Percentiles rank a stretch among this genome's conserved stretches.
These are phyloP conservation scores for Leuciscus idus DNA, from an alignment of 2,113 vertebrate species.

Conservation along the genomic window DNA sequence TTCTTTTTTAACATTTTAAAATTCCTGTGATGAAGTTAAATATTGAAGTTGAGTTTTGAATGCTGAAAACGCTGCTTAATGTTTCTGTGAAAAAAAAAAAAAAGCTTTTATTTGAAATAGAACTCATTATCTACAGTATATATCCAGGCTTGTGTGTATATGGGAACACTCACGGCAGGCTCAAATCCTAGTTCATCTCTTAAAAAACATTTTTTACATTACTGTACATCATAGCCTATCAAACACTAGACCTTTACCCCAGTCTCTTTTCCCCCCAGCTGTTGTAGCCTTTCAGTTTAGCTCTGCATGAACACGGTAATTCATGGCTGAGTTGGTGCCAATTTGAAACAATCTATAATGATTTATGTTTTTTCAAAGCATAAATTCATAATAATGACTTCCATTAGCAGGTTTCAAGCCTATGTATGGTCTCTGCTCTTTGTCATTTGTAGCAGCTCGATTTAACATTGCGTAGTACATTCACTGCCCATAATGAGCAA, in stretches of 20 bases:
- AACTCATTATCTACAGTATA: too few relatives aligned
- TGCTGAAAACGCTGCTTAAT: background rate
- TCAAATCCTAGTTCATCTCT: background rate
- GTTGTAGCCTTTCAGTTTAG: conserved; percentile 25
- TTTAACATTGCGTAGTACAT: conserved; percentile 48
- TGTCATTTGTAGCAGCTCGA: conserved; percentile 54
- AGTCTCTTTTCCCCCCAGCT: conserved; percentile 29
- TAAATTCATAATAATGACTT: conserved; percentile 63
- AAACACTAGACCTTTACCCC: conserved; percentile 18
- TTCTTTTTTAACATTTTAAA: too few relatives aligned
- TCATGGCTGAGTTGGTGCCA: conserved; percentile 46
- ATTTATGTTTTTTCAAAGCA: conserved; percentile 57
- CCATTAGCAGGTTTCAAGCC: conserved; percentile 58
- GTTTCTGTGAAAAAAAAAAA: background rate
- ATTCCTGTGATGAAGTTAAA: too few relatives aligned
- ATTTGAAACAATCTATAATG: conserved; percentile 58
- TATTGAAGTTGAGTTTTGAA: too few relatives aligned
- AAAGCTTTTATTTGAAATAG: background rate
- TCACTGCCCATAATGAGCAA: conserved; percentile 62
- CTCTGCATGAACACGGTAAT: conserved; percentile 29
- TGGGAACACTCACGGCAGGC: too few relatives aligned
- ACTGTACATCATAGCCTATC: background rate
- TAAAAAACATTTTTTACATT: background rate
- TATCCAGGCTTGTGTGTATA: too few relatives aligned
- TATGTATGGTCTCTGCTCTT: conserved; percentile 60